These are phyloP conservation scores for Aleiodes alternator DNA, from an alignment of 2,888 invertebrate genomes.

Conservation along the genomic window DNA sequence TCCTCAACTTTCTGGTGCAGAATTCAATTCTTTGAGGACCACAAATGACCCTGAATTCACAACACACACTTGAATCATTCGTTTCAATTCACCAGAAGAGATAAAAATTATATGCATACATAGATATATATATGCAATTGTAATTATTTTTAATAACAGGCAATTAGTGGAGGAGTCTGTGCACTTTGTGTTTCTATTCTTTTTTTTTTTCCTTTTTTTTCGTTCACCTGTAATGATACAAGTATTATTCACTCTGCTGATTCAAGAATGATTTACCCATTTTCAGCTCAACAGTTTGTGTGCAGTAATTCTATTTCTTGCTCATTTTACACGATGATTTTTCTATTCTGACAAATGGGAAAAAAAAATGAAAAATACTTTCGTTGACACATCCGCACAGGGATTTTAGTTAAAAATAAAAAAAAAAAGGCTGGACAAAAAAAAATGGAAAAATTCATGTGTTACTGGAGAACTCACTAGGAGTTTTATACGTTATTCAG, in stretches of 20 bases:
- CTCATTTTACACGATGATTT: no score
- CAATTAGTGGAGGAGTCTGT: slow-evolving; percentile 4
- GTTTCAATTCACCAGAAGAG: not conserved
- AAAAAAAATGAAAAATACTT: not conserved
- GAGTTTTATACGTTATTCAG: not conserved
- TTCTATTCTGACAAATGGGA: not conserved
- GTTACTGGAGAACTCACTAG: not conserved
- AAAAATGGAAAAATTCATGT: not conserved
- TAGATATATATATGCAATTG: not conserved
- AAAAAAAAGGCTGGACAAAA: not conserved
- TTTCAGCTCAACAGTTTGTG: not conserved
- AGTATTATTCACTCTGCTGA: not conserved
- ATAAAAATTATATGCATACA: no score
- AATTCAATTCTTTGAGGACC: slow-evolving; percentile 3
- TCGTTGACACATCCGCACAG: no score
- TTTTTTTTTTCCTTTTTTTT: not conserved
- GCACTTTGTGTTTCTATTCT: not conserved
- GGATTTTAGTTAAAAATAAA: not conserved
- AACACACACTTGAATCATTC: not conserved
- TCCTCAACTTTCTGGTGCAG: not conserved
- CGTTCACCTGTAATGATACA: not conserved
- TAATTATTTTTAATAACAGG: slow-evolving; percentile 23
- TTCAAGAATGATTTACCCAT: not conserved
- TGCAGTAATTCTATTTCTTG: no score
- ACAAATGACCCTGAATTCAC: not conserved